Conservation (phyloP, 1,140 invertebrate genomes). For the Pseudomyrmex cubaensis region DNA sequence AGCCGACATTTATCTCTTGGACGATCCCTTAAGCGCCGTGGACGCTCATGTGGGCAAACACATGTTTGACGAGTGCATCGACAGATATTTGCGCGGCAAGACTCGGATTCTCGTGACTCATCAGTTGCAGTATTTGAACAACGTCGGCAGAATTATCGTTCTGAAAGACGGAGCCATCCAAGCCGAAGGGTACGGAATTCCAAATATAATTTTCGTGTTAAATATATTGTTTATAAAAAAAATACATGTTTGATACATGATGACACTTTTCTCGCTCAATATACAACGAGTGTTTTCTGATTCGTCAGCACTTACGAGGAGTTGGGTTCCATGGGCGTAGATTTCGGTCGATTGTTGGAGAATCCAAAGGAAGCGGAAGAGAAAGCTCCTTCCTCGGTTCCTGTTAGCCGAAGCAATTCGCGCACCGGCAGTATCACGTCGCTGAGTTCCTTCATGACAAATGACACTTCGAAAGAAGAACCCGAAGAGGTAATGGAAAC, state of each 20-base stretch:
- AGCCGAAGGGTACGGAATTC: slow-evolving; percentile 77
- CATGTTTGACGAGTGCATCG: slow-evolving; percentile 91
- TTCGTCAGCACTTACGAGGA: slow-evolving; percentile 86
- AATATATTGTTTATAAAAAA: background rate
- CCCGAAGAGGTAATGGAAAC: slow-evolving; percentile 75
- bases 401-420: slow-evolving; percentile 78
- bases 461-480: slow-evolving; percentile 76
- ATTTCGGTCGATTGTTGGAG: slow-evolving; percentile 88
- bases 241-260: background rate
- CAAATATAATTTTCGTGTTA: background rate
- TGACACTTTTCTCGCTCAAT: background rate
- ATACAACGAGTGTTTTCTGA: slow-evolving; percentile 66
- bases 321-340: slow-evolving; percentile 86
- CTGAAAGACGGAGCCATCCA: slow-evolving; percentile 88
- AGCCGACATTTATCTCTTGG: slow-evolving; percentile 90
- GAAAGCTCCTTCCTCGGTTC: slow-evolving; percentile 68
- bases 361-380: slow-evolving; percentile 81
- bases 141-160: slow-evolving; percentile 91
- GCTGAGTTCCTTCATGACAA: slow-evolving; percentile 78
- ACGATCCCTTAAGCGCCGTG: slow-evolving; percentile 93
- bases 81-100: slow-evolving; percentile 89
- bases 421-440: slow-evolving; percentile 82
- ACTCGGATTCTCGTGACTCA: slow-evolving; percentile 94
- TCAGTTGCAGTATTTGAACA: slow-evolving; percentile 92
- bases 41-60: slow-evolving; percentile 93